Evolutionary conservation across 2,888 invertebrate genomes (phyloP), one percentile per base, ranked within the genome.

Genomic region (Cheilosia scutellata): DNA sequence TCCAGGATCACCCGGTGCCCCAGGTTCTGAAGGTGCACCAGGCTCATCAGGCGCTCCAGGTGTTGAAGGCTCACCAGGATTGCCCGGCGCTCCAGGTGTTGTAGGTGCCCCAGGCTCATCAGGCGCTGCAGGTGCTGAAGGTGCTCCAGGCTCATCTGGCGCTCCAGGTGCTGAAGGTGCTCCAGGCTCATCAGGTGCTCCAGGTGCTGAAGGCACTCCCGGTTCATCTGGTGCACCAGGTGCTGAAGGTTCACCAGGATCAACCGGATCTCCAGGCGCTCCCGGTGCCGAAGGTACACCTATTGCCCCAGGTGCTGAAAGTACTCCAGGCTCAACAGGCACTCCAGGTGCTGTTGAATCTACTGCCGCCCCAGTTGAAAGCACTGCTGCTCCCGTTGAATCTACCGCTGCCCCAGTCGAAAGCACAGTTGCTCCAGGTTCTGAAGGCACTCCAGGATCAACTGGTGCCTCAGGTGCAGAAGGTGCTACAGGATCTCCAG

Each of bases 1-100:
- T 40, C 33, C 65, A 65, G 65, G 65, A 4, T n/a, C 65, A 7
- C 13, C 7, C 13, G 63, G 65, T 7, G 11, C 51, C n/a, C n/a
- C n/a, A n/a, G n/a, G n/a, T n/a, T n/a, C n/a, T n/a, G n/a, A n/a
- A n/a, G n/a, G n/a, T n/a, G n/a, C n/a, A n/a, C n/a, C n/a, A n/a
- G n/a, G n/a, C n/a, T n/a, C n/a, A n/a, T n/a, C n/a, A n/a, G n/a
- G n/a, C n/a, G n/a, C n/a, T n/a, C n/a, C n/a, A n/a, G n/a, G n/a
- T n/a, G n/a, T n/a, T n/a, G n/a, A n/a, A n/a, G n/a, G n/a, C n/a
- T n/a, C n/a, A n/a, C n/a, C n/a, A n/a, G n/a, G n/a, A n/a, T n/a
- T n/a, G n/a, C n/a, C n/a, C n/a, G n/a, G n/a, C n/a, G n/a, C n/a
- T n/a, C n/a, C n/a, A n/a, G n/a, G n/a, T n/a, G n/a, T n/a, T n/a